A percentile compares a stretch with the other conserved stretches of the same genome.
phyloP scores from a whole-genome alignment of 2,113 vertebrate species.

The Phasianus colchicus region DNA sequence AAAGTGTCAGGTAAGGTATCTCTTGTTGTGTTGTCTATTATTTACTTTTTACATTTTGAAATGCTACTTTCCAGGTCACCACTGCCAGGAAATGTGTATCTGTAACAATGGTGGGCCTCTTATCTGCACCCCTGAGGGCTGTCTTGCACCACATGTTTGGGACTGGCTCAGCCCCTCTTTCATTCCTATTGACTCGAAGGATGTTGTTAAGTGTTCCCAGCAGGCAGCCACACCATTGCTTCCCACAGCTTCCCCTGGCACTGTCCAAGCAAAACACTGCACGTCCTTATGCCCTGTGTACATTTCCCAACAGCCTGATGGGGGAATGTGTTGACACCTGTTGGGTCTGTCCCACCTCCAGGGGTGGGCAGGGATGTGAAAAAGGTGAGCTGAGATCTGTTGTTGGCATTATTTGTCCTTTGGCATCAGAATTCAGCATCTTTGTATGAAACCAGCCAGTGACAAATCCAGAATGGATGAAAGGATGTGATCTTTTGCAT shows the following conservation, averaged over 20 bases:
- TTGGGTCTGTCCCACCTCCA: background rate
- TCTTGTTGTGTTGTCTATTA: background rate
- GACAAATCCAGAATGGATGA: background rate
- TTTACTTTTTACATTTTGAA: background rate
- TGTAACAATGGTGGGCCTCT: background rate
- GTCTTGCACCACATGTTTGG: background rate
- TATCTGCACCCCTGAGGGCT: background rate
- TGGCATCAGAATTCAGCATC: background rate
- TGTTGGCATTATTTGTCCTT: background rate
- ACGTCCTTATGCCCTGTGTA: accelerated
- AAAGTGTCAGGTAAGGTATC: background rate
- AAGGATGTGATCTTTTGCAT: background rate
- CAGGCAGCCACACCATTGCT: background rate
- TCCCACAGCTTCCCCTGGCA: background rate
- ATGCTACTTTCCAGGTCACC: background rate
- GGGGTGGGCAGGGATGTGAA: background rate
- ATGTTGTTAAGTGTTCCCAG: background rate
- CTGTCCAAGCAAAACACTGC: background rate
- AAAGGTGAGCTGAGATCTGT: background rate
- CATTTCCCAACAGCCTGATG: background rate
- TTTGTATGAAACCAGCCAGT: background rate
- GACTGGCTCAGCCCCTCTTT: background rate
- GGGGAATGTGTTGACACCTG: background rate
- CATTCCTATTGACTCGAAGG: background rate
- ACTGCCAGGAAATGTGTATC: background rate